These are phyloP conservation scores for Oreochromis aureus DNA, from an alignment of 2,113 vertebrate genomes.

Conservation along the genomic window DNA sequence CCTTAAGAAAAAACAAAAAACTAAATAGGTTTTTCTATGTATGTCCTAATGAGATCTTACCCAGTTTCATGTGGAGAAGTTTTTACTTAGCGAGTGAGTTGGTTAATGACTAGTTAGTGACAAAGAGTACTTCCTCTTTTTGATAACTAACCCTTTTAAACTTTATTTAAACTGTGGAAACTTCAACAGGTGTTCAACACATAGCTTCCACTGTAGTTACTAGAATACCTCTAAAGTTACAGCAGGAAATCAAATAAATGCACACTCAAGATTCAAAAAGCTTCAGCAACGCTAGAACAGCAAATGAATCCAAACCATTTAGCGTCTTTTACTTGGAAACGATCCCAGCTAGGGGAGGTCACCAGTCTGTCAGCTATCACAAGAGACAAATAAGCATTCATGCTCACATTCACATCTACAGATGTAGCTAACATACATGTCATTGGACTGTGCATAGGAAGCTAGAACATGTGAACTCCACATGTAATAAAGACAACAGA, in stretches of 20 bases:
- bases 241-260: background rate
- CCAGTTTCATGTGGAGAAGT: background rate
- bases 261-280: background rate
- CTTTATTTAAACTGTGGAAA: background rate
- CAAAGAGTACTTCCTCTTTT: background rate
- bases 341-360: background rate
- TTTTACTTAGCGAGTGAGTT: background rate
- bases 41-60: background rate
- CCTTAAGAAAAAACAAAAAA: background rate
- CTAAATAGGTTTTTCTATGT: background rate
- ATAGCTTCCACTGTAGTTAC: background rate
- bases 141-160: background rate
- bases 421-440: background rate
- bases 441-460: background rate
- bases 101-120: background rate
- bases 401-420: background rate
- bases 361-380: background rate
- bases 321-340: background rate
- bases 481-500: background rate
- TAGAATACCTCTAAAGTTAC: background rate
- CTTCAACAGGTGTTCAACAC: background rate
- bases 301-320: background rate
- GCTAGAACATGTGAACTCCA: background rate
- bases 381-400: background rate
- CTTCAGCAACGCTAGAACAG: background rate